Evolutionary conservation across 2,888 invertebrate species (phyloP).

Genomic region (Stenichneumon culpator): DNA sequence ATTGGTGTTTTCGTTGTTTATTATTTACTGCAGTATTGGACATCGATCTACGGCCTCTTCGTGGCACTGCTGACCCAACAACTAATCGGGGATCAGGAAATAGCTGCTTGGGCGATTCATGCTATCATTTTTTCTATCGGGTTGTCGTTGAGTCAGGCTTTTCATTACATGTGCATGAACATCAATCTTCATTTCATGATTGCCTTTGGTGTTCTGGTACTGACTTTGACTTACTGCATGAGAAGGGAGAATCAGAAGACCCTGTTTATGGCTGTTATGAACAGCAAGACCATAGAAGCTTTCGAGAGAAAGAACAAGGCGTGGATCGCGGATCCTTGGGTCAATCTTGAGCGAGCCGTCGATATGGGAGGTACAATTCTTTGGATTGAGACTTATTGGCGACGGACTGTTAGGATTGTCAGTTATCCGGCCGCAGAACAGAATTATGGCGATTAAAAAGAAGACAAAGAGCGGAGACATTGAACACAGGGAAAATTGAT

Average conservation of each 20-base stretch:
- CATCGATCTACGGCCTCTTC: slow-evolving; percentile 45
- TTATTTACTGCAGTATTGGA: slow-evolving; percentile 43
- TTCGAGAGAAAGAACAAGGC: slow-evolving; percentile 29
- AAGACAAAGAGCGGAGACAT: neutral
- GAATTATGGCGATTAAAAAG: neutral
- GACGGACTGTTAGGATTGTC: slow-evolving; percentile 30
- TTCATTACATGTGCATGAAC: slow-evolving; percentile 55
- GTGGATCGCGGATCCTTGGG: slow-evolving; percentile 43
- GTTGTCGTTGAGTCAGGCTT: slow-evolving; percentile 31
- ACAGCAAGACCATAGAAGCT: neutral
- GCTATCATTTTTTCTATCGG: slow-evolving; percentile 31
- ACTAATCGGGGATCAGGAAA: slow-evolving; percentile 56
- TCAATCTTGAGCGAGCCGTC: slow-evolving; percentile 22
- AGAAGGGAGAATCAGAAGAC: neutral
- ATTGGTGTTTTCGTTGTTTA: slow-evolving; percentile 22
- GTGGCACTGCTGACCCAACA: slow-evolving; percentile 31
- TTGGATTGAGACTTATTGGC: slow-evolving; percentile 55
- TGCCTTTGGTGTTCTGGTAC: slow-evolving; percentile 21
- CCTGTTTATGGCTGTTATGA: neutral
- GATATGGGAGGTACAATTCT: slow-evolving; percentile 14
- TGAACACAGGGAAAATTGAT: neutral
- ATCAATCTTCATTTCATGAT: slow-evolving; percentile 47
- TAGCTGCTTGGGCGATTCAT: slow-evolving; percentile 51
- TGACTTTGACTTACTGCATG: slow-evolving; percentile 34
- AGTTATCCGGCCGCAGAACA: slow-evolving; percentile 2